Conservation (phyloP, 2,797 vertebrate species). For the Clarias laeviceps region DNA sequence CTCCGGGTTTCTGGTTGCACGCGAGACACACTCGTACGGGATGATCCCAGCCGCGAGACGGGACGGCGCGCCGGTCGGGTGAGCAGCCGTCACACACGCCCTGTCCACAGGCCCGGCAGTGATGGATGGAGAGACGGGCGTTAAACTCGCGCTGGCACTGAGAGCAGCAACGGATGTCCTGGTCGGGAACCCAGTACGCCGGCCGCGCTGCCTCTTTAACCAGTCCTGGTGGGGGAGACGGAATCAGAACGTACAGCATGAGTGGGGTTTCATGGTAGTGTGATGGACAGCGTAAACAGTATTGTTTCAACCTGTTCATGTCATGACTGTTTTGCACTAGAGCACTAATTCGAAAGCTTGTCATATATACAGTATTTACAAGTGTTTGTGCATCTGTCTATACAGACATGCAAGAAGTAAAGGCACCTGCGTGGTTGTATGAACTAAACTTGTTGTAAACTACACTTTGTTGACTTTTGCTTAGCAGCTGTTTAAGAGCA, state of each 20-base stretch:
- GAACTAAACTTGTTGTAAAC: too few relatives aligned
- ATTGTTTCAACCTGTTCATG: not conserved
- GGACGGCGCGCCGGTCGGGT: slow-evolving; percentile 86
- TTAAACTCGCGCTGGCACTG: slow-evolving; percentile 91
- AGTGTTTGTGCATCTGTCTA: too few relatives aligned
- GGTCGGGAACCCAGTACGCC: slow-evolving; percentile 96
- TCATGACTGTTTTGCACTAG: too few relatives aligned
- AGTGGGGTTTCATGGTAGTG: not conserved
- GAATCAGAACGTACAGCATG: not conserved
- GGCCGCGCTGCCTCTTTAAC: slow-evolving; percentile 95
- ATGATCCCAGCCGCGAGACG: slow-evolving; percentile 97
- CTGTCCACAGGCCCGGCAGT: slow-evolving; percentile 96
- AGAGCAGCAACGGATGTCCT: slow-evolving; percentile 90
- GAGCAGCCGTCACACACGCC: slow-evolving; percentile 96
- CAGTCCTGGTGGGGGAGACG: slow-evolving; percentile 74
- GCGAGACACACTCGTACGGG: slow-evolving; percentile 91
- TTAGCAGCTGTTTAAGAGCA: too few relatives aligned
- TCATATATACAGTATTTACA: too few relatives aligned
- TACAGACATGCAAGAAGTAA: too few relatives aligned
- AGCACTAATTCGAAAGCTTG: too few relatives aligned
- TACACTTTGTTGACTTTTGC: too few relatives aligned
- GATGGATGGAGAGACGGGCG: slow-evolving; percentile 93
- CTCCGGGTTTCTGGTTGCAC: slow-evolving; percentile 93
- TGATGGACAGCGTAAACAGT: not conserved
- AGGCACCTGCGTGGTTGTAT: too few relatives aligned